A percentile compares a stretch with the other conserved stretches of the same genome.
Conservation (phyloP, 2,888 invertebrate genomes). For the Catocala nupta region DNA sequence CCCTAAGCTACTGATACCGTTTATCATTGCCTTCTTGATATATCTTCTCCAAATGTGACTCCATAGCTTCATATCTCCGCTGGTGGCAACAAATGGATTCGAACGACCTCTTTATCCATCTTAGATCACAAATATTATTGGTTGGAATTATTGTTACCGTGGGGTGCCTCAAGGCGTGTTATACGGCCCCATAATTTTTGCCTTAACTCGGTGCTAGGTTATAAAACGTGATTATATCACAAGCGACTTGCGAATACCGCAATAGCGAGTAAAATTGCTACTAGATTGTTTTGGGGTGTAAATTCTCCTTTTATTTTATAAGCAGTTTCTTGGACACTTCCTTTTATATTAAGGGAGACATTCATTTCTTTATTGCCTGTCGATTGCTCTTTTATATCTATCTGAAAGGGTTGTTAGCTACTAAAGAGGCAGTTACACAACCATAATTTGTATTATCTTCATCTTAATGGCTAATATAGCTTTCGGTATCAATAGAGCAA, state of each 20-base stretch:
- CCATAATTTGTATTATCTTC: conserved; percentile 73
- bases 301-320: conserved; percentile 73
- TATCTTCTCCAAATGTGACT: conserved; percentile 34
- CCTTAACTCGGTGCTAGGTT: conserved; percentile 85
- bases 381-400: conserved; percentile 53
- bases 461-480: conserved; percentile 78
- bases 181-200: conserved; percentile 83
- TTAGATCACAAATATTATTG: conserved; percentile 81
- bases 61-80: conserved; percentile 44
- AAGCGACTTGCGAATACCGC: conserved; percentile 80
- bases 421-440: conserved; percentile 58
- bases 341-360: conserved; percentile 49
- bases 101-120: conserved; percentile 71
- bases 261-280: conserved; percentile 75
- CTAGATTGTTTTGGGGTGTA: conserved; percentile 80
- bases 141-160: conserved; percentile 76
- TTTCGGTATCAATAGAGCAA: conserved; percentile 74
- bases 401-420: conserved; percentile 50
- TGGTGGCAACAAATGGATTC: conserved; percentile 69
- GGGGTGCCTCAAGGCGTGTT: conserved; percentile 82
- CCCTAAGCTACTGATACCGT: conserved; percentile 22
- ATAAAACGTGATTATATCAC: conserved; percentile 86
- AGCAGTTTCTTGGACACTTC: conserved; percentile 60
- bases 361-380: conserved; percentile 51
- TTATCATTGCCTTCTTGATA: conserved; percentile 34